phyloP scores from a whole-genome alignment of 2,797 vertebrate species.

The Synanceia verrucosa region DNA sequence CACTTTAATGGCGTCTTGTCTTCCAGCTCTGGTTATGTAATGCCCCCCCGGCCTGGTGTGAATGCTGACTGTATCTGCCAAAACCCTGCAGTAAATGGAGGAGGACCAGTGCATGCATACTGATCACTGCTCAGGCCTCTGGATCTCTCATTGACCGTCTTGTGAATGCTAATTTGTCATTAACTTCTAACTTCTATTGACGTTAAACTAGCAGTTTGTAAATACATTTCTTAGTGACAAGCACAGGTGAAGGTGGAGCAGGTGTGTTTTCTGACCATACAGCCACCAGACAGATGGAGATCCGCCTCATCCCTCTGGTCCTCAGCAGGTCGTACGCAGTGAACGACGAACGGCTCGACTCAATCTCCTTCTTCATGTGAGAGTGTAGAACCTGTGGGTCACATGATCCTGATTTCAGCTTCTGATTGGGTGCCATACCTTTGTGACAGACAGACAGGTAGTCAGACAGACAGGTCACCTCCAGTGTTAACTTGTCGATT shows the following conservation, averaged over 20 bases:
- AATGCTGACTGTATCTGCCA: no score
- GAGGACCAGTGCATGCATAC: no score
- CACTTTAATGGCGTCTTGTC: no score
- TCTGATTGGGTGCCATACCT: not conserved
- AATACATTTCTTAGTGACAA: no score
- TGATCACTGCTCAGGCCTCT: no score
- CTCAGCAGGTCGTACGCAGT: slow-evolving; percentile 76
- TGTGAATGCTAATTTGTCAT: no score
- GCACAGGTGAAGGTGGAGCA: not conserved
- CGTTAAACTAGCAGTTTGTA: no score
- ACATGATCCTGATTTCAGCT: slow-evolving; percentile 22
- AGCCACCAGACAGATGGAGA: slow-evolving; percentile 77
- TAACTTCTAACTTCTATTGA: no score
- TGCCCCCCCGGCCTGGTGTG: no score
- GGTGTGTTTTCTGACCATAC: slow-evolving; percentile 69
- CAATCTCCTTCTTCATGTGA: slow-evolving; percentile 81
- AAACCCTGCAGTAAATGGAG: no score
- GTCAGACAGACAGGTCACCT: slow-evolving; percentile 43
- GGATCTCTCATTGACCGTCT: no score
- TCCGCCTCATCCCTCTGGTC: slow-evolving; percentile 76
- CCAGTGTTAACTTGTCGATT: slow-evolving; percentile 56
- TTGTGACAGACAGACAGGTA: not conserved
- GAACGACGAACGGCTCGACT: slow-evolving; percentile 51
- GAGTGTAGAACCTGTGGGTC: slow-evolving; percentile 75
- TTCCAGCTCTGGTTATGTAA: no score